Percentiles rank a stretch among this genome's conserved stretches.
Conservation (phyloP, 2,797 vertebrate genomes). For the Amblyraja radiata region DNA sequence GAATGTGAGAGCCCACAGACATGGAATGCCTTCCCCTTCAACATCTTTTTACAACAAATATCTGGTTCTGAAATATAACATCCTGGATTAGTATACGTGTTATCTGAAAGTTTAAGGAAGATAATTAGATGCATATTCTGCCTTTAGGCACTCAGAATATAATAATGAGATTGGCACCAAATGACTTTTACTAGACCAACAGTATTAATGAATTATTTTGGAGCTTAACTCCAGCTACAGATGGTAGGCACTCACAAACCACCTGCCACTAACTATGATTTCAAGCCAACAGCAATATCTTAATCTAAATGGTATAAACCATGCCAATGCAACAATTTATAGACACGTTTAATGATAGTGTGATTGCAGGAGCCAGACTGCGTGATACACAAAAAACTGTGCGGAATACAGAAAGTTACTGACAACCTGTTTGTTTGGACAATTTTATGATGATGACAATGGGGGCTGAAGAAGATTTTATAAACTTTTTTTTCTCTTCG, state of each 20-base stretch:
- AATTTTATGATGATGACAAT: background rate
- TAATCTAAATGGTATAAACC: slow-evolving; percentile 12
- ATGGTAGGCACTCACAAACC: slow-evolving; percentile 24
- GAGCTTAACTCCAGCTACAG: background rate
- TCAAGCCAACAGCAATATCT: slow-evolving; percentile 19
- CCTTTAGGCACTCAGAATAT: background rate
- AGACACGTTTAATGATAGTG: background rate
- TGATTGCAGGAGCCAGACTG: background rate
- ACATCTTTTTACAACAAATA: background rate
- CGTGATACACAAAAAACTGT: background rate
- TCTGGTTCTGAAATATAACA: background rate
- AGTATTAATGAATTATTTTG: background rate
- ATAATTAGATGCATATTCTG: background rate
- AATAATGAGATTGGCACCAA: background rate
- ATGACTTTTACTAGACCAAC: slow-evolving; percentile 1
- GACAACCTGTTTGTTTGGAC: background rate
- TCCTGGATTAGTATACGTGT: background rate
- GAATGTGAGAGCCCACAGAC: background rate
- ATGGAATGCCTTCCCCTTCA: background rate
- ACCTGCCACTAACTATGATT: slow-evolving; percentile 28
- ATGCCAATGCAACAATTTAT: background rate
- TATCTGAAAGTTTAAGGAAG: background rate
- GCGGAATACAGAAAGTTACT: background rate
- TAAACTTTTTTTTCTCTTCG: background rate
- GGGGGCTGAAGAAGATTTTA: background rate